Percentiles rank a stretch among this genome's conserved stretches.
Evolutionary conservation across 2,888 invertebrate genomes (phyloP).

Genomic region (Parnassius glacialis): DNA sequence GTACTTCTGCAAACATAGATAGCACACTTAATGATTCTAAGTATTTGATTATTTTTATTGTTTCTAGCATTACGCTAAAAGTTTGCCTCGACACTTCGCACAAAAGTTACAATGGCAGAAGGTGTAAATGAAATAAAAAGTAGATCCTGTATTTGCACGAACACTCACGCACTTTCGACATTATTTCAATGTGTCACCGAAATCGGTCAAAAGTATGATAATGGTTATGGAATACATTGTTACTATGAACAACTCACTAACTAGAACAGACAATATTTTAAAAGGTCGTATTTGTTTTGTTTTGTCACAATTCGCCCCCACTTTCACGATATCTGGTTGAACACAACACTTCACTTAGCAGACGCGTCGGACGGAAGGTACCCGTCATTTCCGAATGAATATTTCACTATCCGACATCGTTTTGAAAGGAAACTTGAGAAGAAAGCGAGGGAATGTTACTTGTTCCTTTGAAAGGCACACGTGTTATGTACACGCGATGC

Average conservation of each 20-base stretch:
- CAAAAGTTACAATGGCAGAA: too few relatives aligned
- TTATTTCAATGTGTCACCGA: too few relatives aligned
- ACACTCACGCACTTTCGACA: too few relatives aligned
- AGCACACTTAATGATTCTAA: too few relatives aligned
- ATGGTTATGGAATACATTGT: too few relatives aligned
- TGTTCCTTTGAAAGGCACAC: slow-evolving; percentile 10
- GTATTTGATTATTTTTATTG: too few relatives aligned
- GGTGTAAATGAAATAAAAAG: too few relatives aligned
- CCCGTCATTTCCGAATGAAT: slow-evolving; percentile 21
- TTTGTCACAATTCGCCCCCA: neutral
- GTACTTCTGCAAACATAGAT: too few relatives aligned
- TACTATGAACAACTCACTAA: neutral
- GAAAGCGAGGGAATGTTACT: slow-evolving; percentile 16
- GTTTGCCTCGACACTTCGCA: too few relatives aligned
- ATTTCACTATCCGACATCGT: slow-evolving; percentile 13
- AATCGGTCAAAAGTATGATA: too few relatives aligned
- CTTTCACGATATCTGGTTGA: slow-evolving; percentile 7
- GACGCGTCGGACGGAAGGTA: neutral
- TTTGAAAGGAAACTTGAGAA: slow-evolving; percentile 18
- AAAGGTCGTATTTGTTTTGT: neutral
- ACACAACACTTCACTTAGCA: slow-evolving; percentile 24
- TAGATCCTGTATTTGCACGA: too few relatives aligned
- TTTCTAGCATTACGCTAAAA: too few relatives aligned
- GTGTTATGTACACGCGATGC: slow-evolving; percentile 2
- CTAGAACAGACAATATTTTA: neutral